Base-by-base conservation (phyloP, 2,888 invertebrate genomes). In the Amaurobius ferox region DNA sequence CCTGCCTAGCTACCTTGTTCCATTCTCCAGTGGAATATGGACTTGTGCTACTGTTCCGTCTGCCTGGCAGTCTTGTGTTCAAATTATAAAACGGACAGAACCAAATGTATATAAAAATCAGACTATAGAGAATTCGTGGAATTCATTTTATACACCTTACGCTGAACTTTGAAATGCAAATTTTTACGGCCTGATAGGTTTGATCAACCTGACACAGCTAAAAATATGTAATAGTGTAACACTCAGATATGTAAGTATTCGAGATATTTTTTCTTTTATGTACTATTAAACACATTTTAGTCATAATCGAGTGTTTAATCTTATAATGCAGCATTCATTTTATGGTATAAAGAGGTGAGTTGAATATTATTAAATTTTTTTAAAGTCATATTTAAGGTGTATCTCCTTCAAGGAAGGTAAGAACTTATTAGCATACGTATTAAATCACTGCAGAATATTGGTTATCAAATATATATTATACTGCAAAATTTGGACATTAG, bases 231-330 rank as follows among this genome's bases (percentile, higher is more conserved):
- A 67, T 85, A 77, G 55, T 77, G 71, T 77, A 71, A 83, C 76
- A 76, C 35, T 62, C 64, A 83, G 40, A 78, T 71, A 23, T 85
- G 83, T 85, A 85, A 85, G 83, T 85, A 85, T 66, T 85, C 48
- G 40, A 85, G 64, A 48, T 77, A 77, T 77, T 85, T 74, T 79
- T 32, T 64, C 48, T 85, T 72, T 71, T 85, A 66, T 73, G 71
- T 85, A 70, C 77, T 72, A 85, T 77, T 85, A 85, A 85, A 85
- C 55, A 77, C 66, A 72, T 71, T 85, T 62, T 66, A 77, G 61
- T 55, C 39, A 64, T 72, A 77, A 70, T 48, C 30, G 77, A 85
- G 83, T 77, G 64, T 29, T 77, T 77, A 71, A 64, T 83, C 76
- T 64, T 32, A 62, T 70, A 68, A 40, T 71, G 48, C 61, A 35